Percentiles rank a stretch among this genome's conserved stretches.
Evolutionary conservation across 1,140 invertebrate genomes (phyloP).

Genomic region (Caerostris darwini): DNA sequence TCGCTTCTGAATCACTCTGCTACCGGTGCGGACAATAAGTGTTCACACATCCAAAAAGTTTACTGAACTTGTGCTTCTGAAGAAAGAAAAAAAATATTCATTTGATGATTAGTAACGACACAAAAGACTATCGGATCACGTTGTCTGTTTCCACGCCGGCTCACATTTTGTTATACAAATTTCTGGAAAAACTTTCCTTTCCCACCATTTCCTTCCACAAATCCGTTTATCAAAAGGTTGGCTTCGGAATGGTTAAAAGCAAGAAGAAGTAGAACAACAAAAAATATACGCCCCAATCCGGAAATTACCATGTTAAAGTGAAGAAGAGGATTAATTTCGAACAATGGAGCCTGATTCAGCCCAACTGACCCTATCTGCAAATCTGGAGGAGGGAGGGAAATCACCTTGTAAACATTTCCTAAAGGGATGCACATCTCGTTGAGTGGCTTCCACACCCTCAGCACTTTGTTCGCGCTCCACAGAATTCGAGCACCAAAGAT

Average conservation of each 20-base stretch:
- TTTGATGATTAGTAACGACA: conserved; percentile 45
- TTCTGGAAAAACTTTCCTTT: conserved; percentile 53
- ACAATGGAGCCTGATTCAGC: conserved; percentile 53
- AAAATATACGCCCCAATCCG: conserved; percentile 34
- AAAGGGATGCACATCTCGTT: conserved; percentile 66
- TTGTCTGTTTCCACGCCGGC: conserved; percentile 34
- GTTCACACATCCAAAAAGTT: conserved; percentile 46
- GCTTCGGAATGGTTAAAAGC: neutral
- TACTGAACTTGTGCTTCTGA: conserved; percentile 44
- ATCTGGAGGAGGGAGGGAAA: conserved; percentile 45
- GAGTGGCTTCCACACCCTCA: conserved; percentile 38
- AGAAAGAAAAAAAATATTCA: neutral
- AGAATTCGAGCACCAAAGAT: neutral
- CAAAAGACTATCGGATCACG: conserved; percentile 44
- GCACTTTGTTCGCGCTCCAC: conserved; percentile 21
- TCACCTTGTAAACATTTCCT: conserved; percentile 73
- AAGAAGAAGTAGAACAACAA: neutral
- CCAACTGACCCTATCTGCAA: conserved; percentile 52
- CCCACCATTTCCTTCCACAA: conserved; percentile 58
- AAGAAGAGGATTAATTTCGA: conserved; percentile 67
- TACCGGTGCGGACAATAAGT: neutral
- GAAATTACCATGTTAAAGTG: conserved; percentile 64
- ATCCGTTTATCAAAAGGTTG: conserved; percentile 54
- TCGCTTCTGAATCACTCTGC: neutral
- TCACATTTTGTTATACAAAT: conserved; percentile 72